Base-by-base conservation (phyloP, 2,113 vertebrate species). In the Hemicordylus capensis region DNA sequence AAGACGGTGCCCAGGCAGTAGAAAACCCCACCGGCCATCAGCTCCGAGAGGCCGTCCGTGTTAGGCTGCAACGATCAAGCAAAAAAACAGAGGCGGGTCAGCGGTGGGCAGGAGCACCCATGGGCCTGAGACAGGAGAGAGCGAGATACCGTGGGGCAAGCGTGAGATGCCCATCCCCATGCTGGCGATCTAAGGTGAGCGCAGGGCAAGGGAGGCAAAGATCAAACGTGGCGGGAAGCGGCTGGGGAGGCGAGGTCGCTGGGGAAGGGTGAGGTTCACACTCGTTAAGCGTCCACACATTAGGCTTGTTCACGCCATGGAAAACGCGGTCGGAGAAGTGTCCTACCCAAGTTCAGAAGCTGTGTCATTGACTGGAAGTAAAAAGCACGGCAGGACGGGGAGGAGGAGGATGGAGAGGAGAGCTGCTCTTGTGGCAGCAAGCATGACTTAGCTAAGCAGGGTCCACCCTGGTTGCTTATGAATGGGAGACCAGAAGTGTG, bases 1-100 rank as follows among this genome's bases (percentile, higher is more conserved):
- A 99, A 99, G 66, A 97, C 93, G 69, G 97, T 97, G 17, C 98
- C 98, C 94, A 98, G 91, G 91, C 96, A 96, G 80, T 99, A 99
- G 93, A 94, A 97, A 88, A 97, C 80, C 0, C 98, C 98, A 0
- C 98, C 98, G 0, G 96, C 89, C 92, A 98, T 93, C 93, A 99
- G 97, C 92, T 99, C 98, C n/a, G 93, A 96, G 91, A 98, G 92
- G 46, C 98, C 98, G 0, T 98, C 95, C 1, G 96, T 97, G 94
- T 99, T 97, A 87, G 97, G 96, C 98, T 99, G 96, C 31, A 14
- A 14, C 56, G 87, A 94, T 7, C 39, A 61, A 81, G 83, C 15
- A 82, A 1, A 83, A 85, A 46, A 34, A 58, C 6, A 56, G 81
- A n/a, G 24, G 19, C 12, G 54, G 14, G 74, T 78, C 26, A 15